Evolutionary conservation across 1,140 invertebrate species (phyloP), one percentile per base, ranked within the genome.

Genomic region (Hirudo medicinalis): DNA sequence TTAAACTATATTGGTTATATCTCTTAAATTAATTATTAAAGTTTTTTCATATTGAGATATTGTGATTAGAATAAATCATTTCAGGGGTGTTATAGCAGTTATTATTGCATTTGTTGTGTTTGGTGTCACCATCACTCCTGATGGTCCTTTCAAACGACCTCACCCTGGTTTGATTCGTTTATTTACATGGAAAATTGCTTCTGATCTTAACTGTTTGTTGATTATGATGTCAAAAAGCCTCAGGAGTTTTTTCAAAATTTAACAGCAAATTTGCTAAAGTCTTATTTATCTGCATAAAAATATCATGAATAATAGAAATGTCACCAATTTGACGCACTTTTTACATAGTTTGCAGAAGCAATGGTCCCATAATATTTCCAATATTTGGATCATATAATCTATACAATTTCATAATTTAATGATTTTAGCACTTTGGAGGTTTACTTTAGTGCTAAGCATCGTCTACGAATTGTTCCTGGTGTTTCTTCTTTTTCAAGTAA

Each of bases 141-240:
- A 87, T 82, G 86, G 86, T 19, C 84, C 85, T 40, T 87, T 87
- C 76, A 79, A 80, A 54, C 81, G 86, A 76, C 86, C 86, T 32
- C 86, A 87, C 81, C 86, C 86, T 68, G 82, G 82, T 84, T 74
- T 70, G 75, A 68, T 43, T 43, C 29, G 0, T 67, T 22, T 63
- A 13, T 70, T 70, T 54, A 25, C 9, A 60, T 2, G 60, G 20
- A 32, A 27, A 27, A 27, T 63, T 32, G 60, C 60, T 63, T 27
- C 29, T 63, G 5, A 22, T 29, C 15, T 11, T 22, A 43, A 36
- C 13, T 29, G 3, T 22, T 29, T 32, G 4, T 43, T 36, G n/a
- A 29, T 5, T 22, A 15, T 22, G 4, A 60, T 22, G 4, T 60
- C 9, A 4, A 22, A 60, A 15, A 4, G 15, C 15, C 15, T 68